A percentile compares a stretch with the other conserved stretches of the same genome.
phyloP scores from a whole-genome alignment of 2,888 invertebrate genomes.

The Thecocarcelia acutangulata region DNA sequence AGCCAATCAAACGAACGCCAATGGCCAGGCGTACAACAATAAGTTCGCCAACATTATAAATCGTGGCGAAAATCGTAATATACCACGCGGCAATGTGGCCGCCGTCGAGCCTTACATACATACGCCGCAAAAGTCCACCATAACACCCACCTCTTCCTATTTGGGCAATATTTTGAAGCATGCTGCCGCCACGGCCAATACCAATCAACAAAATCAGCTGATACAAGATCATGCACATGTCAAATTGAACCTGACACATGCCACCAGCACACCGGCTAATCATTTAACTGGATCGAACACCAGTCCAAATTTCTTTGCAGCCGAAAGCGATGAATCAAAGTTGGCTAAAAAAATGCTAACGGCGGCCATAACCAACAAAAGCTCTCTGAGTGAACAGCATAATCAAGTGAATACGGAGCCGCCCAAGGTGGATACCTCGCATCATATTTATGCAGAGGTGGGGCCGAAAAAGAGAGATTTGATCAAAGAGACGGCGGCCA shows the following conservation, averaged over 20 bases:
- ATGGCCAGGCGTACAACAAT: constrained; percentile 70
- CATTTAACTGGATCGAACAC: constrained; percentile 45
- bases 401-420: constrained; percentile 83
- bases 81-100: constrained; percentile 89
- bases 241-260: constrained; percentile 70
- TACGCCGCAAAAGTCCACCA: constrained; percentile 86
- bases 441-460: constrained; percentile 84
- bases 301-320: constrained; percentile 74
- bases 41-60: constrained; percentile 76
- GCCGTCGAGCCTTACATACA: constrained; percentile 94
- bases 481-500: constrained; percentile 70
- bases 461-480: constrained; percentile 77
- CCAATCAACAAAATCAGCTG: constrained; percentile 80
- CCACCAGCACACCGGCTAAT: constrained; percentile 67
- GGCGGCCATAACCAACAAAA: constrained; percentile 69
- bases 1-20: constrained; percentile 68
- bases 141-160: constrained; percentile 80
- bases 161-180: constrained; percentile 79
- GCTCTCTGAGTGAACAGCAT: constrained; percentile 64
- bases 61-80: constrained; percentile 73
- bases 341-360: constrained; percentile 80
- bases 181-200: constrained; percentile 79
- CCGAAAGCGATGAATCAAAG: constrained; percentile 83
- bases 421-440: constrained; percentile 89
- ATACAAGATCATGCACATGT: constrained; percentile 80